phyloP scores from a whole-genome alignment of 2,797 vertebrate genomes.

The Todus mexicanus region DNA sequence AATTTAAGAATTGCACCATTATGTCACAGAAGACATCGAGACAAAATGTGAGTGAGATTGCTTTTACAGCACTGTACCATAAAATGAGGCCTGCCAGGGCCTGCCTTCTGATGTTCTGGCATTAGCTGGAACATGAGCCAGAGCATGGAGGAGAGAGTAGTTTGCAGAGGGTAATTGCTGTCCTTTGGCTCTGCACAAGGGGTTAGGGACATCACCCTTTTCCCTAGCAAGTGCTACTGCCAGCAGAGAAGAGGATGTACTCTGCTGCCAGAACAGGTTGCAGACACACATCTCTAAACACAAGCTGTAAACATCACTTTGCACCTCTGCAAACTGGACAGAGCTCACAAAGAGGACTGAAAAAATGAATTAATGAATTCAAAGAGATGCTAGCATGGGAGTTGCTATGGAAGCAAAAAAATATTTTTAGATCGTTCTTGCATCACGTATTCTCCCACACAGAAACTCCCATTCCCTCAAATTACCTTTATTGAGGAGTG shows the following conservation, averaged over 20 bases:
- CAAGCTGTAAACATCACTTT: not conserved
- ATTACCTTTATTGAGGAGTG: not conserved
- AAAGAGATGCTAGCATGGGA: not conserved
- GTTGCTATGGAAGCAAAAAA: slow-evolving; percentile 61
- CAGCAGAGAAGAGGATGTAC: not conserved
- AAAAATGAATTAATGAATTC: not conserved
- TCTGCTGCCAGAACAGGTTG: not conserved
- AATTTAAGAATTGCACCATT: not conserved
- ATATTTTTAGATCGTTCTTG: slow-evolving; percentile 60
- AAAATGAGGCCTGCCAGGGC: not conserved
- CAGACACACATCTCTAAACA: not conserved
- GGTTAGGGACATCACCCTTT: not conserved
- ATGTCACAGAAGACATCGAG: not conserved
- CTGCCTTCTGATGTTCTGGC: not conserved
- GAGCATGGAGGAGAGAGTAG: not conserved
- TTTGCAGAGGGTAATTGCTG: not conserved
- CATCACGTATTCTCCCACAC: slow-evolving; percentile 55
- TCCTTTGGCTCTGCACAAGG: accelerated
- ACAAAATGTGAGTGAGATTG: not conserved
- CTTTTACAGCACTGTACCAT: not conserved
- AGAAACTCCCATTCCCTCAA: slow-evolving; percentile 56
- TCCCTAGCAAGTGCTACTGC: not conserved
- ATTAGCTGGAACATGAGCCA: not conserved
- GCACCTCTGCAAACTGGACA: not conserved
- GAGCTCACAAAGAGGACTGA: not conserved